Conservation (phyloP, 2,113 vertebrate genomes). For the Chloroceryle aenea region DNA sequence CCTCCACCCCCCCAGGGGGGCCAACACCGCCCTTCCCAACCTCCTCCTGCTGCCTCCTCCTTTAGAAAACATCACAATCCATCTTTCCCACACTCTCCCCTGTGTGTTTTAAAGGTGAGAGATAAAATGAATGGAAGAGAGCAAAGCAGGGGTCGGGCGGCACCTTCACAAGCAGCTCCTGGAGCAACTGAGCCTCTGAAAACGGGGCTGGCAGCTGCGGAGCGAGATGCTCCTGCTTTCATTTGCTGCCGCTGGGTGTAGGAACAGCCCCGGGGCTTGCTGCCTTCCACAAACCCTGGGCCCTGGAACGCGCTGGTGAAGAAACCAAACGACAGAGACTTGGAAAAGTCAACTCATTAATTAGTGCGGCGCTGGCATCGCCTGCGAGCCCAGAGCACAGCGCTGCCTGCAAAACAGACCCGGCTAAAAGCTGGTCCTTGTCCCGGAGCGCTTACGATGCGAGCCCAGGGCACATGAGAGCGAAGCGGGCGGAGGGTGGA, state of each 20-base stretch:
- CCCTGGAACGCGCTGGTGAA: background rate
- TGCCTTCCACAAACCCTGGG: background rate
- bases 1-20: background rate
- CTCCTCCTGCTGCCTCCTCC: background rate
- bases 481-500: background rate
- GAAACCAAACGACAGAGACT: background rate
- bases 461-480: background rate
- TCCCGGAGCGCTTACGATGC: background rate
- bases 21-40: accelerated
- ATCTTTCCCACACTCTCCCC: background rate
- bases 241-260: background rate
- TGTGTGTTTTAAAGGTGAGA: background rate
- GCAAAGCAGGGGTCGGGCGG: background rate
- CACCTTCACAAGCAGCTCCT: accelerated
- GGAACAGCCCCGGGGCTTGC: background rate
- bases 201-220: accelerated
- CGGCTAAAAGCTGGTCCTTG: constrained; percentile 21
- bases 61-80: background rate
- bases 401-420: background rate
- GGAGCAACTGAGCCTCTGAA: background rate
- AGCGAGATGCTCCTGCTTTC: background rate
- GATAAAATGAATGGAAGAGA: background rate
- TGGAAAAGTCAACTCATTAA: background rate
- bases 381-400: background rate
- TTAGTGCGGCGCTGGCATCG: background rate